Percentiles rank a stretch among this genome's conserved stretches.
These are phyloP conservation scores for Montipora efflorescens DNA, from an alignment of 64 coral and sea anemone genomes.

Conservation along the genomic window DNA sequence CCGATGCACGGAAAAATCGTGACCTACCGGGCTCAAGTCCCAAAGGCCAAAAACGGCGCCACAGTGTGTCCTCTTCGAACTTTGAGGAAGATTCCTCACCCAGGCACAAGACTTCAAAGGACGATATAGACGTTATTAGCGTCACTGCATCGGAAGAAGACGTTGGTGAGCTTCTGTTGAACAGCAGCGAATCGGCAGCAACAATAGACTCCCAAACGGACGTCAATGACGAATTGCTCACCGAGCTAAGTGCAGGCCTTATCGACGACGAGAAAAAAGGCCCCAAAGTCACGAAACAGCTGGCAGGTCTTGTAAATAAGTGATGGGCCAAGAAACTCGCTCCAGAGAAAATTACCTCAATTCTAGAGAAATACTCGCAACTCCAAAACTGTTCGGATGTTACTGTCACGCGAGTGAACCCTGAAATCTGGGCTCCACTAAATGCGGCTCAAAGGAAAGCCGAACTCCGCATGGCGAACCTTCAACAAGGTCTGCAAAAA, in stretches of 20 bases:
- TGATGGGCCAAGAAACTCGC: conserved; percentile 26
- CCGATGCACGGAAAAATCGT: neutral
- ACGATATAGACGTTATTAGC: neutral
- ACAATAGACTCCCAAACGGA: neutral
- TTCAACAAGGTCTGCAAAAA: neutral
- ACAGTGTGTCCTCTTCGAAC: neutral
- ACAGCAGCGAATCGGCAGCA: neutral
- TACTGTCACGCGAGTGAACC: conserved; percentile 34
- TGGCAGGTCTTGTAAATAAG: conserved; percentile 1
- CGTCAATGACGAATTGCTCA: conserved; percentile 10
- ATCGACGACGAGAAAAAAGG: neutral
- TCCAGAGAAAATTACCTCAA: neutral
- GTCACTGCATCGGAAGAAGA: neutral
- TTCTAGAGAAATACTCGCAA: neutral
- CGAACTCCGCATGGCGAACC: neutral
- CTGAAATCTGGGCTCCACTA: conserved; percentile 33
- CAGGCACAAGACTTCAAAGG: neutral
- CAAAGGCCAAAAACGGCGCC: neutral
- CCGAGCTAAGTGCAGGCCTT: neutral
- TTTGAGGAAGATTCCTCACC: conserved; percentile 15
- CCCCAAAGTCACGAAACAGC: neutral
- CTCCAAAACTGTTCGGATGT: conserved; percentile 7
- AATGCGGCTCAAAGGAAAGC: conserved; percentile 2
- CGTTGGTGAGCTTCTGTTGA: neutral
- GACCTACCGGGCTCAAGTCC: conserved; percentile 1